Evolutionary conservation across 2,888 invertebrate genomes (phyloP).

Genomic region (Drosophila anomalipes): DNA sequence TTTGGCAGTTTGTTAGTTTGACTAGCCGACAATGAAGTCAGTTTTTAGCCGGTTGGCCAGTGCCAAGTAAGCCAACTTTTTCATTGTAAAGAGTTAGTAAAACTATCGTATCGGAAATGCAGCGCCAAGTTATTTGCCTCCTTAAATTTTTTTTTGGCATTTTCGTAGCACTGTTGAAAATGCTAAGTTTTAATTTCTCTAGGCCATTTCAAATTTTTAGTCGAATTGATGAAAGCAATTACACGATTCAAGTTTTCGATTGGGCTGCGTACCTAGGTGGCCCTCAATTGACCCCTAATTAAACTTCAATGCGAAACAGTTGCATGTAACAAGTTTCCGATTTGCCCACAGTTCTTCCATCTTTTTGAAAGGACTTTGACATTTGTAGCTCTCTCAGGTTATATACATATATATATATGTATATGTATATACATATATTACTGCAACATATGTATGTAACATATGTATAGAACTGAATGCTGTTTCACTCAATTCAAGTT

Average conservation of each 20-base stretch:
- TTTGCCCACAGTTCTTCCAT: constrained; percentile 9
- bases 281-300: constrained; percentile 7
- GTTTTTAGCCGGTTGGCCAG: constrained; percentile 71
- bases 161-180: constrained; percentile 3
- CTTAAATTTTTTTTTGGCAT: constrained; percentile 48
- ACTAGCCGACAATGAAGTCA: constrained; percentile 78
- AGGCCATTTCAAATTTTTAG: constrained; percentile 45
- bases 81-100: constrained; percentile 73
- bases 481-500: constrained; percentile 30
- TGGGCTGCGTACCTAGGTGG: constrained; percentile 9
- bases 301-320: constrained; percentile 36
- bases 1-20: constrained; percentile 75
- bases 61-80: constrained; percentile 70
- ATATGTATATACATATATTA: background rate
- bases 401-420: constrained; percentile 19
- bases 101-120: constrained; percentile 65
- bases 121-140: constrained; percentile 53
- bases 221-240: constrained; percentile 63
- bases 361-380: constrained; percentile 37
- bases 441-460: too few relatives aligned
- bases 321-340: constrained; percentile 33
- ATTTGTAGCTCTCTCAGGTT: constrained; percentile 15
- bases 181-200: constrained; percentile 36
- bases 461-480: constrained; percentile 42
- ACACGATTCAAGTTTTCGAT: constrained; percentile 19